Base-by-base conservation (phyloP, 1,140 invertebrate species). In the Matsumurasca onukii region DNA sequence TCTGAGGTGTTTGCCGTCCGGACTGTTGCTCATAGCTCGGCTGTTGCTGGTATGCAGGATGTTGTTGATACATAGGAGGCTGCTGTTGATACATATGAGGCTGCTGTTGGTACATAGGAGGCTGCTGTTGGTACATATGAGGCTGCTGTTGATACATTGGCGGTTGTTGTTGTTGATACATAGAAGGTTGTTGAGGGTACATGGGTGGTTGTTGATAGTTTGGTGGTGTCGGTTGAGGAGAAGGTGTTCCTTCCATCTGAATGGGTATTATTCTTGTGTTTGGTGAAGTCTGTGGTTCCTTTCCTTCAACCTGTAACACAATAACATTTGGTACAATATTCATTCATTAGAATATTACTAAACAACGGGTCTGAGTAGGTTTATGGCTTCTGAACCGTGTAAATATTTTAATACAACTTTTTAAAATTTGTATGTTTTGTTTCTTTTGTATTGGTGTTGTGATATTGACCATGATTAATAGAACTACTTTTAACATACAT, bases 181-280 rank as follows among this genome's bases (percentile, higher is more conserved):
- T 13, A 12, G 30, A 34, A 17, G 17, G 64, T 25, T 66, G 64
- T 25, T 66, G 64, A n/a, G 2, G 22, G 5, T 27, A 29, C 12
- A 5, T 52, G 49, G 49, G 49, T 12, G 34, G 59, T 69, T 70
- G 59, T 17, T 68, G 22, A 27, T 31, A 61, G 20, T 62, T 17
- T 31, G 67, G 57, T 49, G 3, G 22, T 31, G 59, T 61, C 15
- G 34, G 57, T 22, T 62, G 29, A 29, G 67, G 67, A 2, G 67
- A 68, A 13, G 49, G 29, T 12, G 76, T 76, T 52, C 78, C 79
- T 71, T 83, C 82, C 67, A 83, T 67, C 69, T 80, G 80, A 63
- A 84, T 83, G 64, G 82, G 82, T 72, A 84, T 83, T 30, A 84
- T 79, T 59, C 80, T 70, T 24, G 73, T 75, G n/a, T 72, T 55